phyloP scores from a whole-genome alignment of 2,797 vertebrate genomes.

The Lepilemur ruficaudatus region DNA sequence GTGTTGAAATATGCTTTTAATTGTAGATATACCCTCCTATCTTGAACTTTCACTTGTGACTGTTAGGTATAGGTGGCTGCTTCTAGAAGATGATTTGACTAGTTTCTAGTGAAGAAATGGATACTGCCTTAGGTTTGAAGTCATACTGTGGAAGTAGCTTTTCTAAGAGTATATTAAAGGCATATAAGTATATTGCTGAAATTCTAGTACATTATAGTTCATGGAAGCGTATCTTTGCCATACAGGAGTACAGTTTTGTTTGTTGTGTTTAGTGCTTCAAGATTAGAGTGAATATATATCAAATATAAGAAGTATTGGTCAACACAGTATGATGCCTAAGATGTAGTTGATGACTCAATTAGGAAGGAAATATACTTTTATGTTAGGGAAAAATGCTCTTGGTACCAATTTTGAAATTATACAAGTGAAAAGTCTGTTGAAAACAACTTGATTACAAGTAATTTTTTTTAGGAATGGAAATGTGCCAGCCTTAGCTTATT shows the following conservation, averaged over 20 bases:
- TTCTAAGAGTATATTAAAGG: neutral
- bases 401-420: conserved; percentile 60
- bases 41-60: conserved; percentile 15
- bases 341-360: conserved; percentile 10
- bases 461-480: conserved; percentile 53
- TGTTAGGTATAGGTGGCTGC: conserved; percentile 18
- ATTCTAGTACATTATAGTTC: neutral
- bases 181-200: conserved; percentile 17
- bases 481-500: conserved; percentile 43
- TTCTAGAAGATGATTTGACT: conserved; percentile 23
- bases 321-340: neutral
- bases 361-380: conserved; percentile 42
- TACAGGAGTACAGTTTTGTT: neutral
- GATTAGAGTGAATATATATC: conserved; percentile 1
- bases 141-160: conserved; percentile 11
- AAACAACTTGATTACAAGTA: conserved; percentile 63
- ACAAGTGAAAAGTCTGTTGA: conserved; percentile 50
- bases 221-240: conserved; percentile 17
- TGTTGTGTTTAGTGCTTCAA: conserved; percentile 26
- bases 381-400: conserved; percentile 30
- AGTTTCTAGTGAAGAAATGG: conserved; percentile 36
- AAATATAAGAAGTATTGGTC: conserved; percentile 8
- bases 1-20: conserved; percentile 35
- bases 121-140: neutral
- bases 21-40: neutral